phyloP scores from a whole-genome alignment of 1,140 invertebrate species.

The Camponotus vicinus region DNA sequence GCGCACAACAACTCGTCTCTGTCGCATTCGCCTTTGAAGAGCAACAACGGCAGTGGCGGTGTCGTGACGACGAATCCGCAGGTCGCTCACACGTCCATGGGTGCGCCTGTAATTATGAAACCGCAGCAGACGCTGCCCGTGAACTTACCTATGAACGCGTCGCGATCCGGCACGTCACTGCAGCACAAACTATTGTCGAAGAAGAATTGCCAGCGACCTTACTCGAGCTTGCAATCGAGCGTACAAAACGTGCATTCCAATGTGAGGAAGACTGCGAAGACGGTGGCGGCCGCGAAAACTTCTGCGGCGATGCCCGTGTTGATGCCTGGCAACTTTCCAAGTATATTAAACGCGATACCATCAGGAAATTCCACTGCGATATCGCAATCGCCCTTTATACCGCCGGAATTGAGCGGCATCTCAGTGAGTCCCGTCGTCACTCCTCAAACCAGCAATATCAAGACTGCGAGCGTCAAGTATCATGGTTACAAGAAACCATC shows the following conservation, averaged over 20 bases:
- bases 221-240: not conserved
- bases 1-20: constrained; percentile 78
- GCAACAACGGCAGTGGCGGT: not conserved
- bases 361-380: constrained; percentile 41
- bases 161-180: constrained; percentile 73
- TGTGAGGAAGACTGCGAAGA: constrained; percentile 71
- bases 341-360: constrained; percentile 61
- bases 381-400: constrained; percentile 70
- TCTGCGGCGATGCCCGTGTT: constrained; percentile 31
- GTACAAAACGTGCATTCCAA: constrained; percentile 42
- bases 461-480: constrained; percentile 54
- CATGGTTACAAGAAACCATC: constrained; percentile 70
- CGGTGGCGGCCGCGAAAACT: constrained; percentile 3
- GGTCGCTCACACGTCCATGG: constrained; percentile 63
- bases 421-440: constrained; percentile 76
- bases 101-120: constrained; percentile 69
- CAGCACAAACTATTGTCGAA: constrained; percentile 83
- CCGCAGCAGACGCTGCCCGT: constrained; percentile 67
- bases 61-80: constrained; percentile 59
- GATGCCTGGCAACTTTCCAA: constrained; percentile 63
- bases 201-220: constrained; percentile 78
- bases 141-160: constrained; percentile 60
- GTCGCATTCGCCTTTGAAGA: constrained; percentile 73
- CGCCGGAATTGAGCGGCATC: constrained; percentile 77
- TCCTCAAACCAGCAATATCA: constrained; percentile 28